Conservation (phyloP, 2,797 vertebrate genomes). For the Stomatorhinus walkeri region DNA sequence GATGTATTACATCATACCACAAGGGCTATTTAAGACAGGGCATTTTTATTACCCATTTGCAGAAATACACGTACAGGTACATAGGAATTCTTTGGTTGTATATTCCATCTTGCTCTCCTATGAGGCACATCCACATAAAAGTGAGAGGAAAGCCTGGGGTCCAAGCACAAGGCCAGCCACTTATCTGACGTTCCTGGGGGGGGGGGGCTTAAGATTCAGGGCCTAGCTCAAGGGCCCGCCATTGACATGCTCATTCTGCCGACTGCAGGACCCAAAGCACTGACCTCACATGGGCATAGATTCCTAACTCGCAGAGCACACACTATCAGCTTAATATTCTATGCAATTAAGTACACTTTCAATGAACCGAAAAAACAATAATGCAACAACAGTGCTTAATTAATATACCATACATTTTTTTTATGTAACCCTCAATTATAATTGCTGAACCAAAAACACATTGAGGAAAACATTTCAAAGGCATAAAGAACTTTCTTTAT, state of each 20-base stretch:
- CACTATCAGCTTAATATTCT: not conserved
- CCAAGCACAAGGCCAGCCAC: not conserved
- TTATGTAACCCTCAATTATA: not conserved
- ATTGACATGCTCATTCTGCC: not conserved
- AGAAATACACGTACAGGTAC: not conserved
- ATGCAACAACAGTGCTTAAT: not conserved
- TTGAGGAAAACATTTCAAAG: not conserved
- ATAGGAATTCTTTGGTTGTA: not conserved
- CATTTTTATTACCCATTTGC: not conserved
- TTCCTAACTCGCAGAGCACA: not conserved
- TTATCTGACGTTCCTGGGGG: not conserved
- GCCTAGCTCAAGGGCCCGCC: not conserved
- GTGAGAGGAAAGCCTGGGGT: not conserved
- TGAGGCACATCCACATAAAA: not conserved
- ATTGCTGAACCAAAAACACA: not conserved
- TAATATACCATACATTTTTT: not conserved
- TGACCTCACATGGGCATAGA: not conserved
- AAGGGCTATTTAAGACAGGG: not conserved
- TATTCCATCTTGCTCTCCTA: not conserved
- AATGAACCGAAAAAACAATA: not conserved
- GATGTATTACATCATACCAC: not conserved
- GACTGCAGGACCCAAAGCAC: not conserved
- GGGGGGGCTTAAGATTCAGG: not conserved
- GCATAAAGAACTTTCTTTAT: not conserved
- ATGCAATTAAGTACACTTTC: conserved; percentile 1